phyloP scores from a whole-genome alignment of 2,888 invertebrate genomes.

The Chymomyza procnemis region DNA sequence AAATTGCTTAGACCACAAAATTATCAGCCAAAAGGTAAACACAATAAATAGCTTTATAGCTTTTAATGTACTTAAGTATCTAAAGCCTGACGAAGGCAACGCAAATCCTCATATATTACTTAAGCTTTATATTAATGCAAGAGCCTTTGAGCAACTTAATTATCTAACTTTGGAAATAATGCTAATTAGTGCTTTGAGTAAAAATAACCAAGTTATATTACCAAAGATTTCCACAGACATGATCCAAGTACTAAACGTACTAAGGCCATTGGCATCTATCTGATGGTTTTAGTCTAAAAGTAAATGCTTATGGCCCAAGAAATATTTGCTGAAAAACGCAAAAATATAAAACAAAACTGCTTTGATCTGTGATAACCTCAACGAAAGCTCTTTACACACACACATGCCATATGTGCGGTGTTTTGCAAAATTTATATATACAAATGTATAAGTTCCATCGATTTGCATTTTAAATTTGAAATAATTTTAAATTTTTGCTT shows the following conservation, averaged over 20 bases:
- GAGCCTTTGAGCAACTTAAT: background rate
- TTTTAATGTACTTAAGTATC: background rate
- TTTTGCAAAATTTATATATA: background rate
- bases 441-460: background rate
- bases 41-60: background rate
- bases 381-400: background rate
- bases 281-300: too few species aligned
- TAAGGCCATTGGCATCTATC: background rate
- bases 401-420: background rate
- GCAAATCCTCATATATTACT: background rate
- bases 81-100: background rate
- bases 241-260: background rate
- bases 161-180: too few species aligned
- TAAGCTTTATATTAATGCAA: background rate
- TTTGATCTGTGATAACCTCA: conserved; percentile 1
- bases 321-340: background rate
- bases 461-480: background rate
- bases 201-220: background rate
- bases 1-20: background rate
- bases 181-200: too few species aligned
- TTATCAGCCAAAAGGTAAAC: background rate
- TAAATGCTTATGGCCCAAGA: background rate
- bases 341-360: too few species aligned
- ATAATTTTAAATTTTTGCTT: background rate
- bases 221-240: background rate